Conservation (phyloP, 2,797 vertebrate genomes). For the Thamnophis elegans region DNA sequence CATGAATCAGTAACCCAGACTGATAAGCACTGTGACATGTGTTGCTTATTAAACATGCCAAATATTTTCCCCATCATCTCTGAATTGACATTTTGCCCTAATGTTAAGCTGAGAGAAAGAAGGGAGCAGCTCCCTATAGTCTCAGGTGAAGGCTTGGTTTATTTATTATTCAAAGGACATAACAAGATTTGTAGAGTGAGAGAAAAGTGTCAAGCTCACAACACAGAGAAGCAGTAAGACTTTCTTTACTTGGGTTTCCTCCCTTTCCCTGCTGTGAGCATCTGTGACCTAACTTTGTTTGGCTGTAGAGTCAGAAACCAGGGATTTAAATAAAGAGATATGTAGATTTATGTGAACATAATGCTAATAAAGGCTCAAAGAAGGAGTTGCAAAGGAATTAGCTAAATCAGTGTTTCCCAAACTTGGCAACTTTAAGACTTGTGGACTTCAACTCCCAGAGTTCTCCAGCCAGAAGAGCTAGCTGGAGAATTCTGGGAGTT, state of each 20-base stretch:
- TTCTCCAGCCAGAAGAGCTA: no score
- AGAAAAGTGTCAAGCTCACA: neutral
- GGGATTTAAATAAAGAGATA: neutral
- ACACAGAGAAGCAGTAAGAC: neutral
- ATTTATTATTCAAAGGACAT: neutral
- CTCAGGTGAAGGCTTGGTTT: neutral
- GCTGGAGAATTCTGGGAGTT: no score
- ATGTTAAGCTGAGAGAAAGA: neutral
- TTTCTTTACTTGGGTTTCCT: neutral
- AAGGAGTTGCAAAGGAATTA: neutral
- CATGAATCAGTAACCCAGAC: neutral
- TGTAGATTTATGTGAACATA: neutral
- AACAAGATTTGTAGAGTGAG: neutral
- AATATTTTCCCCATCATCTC: neutral
- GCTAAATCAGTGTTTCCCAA: no score
- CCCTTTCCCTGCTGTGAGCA: neutral
- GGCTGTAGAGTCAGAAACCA: neutral
- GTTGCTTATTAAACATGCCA: neutral
- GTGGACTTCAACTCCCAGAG: no score
- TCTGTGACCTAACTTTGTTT: neutral
- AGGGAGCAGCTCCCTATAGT: neutral
- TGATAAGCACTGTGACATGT: neutral
- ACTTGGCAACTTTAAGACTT: no score
- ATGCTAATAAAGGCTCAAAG: neutral
- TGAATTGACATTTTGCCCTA: constrained; percentile 2